Conservation (phyloP, 2,113 vertebrate species). For the Taxidea taxus region DNA sequence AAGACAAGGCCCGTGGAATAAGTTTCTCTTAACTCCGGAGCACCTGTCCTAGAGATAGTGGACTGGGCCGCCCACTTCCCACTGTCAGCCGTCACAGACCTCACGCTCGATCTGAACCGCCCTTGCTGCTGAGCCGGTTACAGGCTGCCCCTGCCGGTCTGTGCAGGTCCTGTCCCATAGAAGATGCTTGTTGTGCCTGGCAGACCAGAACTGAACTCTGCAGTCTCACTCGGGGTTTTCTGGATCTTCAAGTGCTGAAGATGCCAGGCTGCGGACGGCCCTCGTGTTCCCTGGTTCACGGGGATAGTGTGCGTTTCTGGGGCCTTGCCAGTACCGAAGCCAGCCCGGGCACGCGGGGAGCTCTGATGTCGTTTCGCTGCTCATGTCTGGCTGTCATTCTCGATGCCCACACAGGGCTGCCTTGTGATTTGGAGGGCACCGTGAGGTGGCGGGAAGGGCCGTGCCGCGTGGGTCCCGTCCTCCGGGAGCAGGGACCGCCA, state of each 20-base stretch:
- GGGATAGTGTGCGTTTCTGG: accelerated
- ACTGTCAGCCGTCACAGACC: accelerated
- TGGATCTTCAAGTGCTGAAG: not conserved
- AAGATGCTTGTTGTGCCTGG: not conserved
- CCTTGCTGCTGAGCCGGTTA: not conserved
- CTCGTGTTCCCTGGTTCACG: accelerated
- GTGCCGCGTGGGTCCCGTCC: not conserved
- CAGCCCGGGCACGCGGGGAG: accelerated
- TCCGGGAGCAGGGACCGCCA: not conserved
- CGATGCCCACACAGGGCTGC: not conserved
- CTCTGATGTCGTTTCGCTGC: accelerated
- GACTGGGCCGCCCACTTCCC: accelerated
- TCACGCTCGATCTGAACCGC: not conserved
- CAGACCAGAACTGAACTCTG: not conserved
- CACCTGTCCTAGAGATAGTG: not conserved
- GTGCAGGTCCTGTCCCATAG: not conserved
- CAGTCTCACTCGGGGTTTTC: not conserved
- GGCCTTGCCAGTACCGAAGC: not conserved
- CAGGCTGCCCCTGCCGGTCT: not conserved
- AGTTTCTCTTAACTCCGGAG: not conserved
- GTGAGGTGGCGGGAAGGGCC: accelerated
- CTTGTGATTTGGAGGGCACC: not conserved
- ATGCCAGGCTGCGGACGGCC: not conserved
- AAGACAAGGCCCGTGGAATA: not conserved
- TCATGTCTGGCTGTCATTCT: not conserved